Evolutionary conservation across 1,140 invertebrate genomes (phyloP), one percentile per base, ranked within the genome.

Genomic region (Ceratina calcarata): DNA sequence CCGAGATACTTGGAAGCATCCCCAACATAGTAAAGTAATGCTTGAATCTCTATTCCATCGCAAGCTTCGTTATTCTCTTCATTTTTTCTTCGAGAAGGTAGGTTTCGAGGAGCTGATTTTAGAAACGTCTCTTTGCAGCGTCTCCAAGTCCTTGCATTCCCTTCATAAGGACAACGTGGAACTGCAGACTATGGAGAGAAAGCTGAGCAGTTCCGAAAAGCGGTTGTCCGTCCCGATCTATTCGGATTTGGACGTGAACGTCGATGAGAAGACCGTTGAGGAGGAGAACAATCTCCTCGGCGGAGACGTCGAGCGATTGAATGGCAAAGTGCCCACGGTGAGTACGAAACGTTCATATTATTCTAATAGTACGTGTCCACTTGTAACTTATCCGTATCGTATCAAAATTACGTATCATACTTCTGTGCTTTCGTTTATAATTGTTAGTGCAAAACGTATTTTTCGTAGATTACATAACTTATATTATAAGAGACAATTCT

Each of bases 1-100:
- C 95, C 27, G 95, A 97, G 15, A 94, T 96, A 49, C 93, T 94
- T 79, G 94, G 94, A 70, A 95, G 94, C 87, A 94, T 91, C 69
- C 94, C 94, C 24, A 94, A 95, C 88, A 91, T 96, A 86, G 87
- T 90, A 24, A 91, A 90, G 90, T 92, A 90, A 86, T 75, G 37
- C 18, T 69, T n/a, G 55, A 57, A 57, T 57, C 7, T 55, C 53
- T 55, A 55, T 15, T 55, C 53, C 12, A 55, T 10, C 53, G 12
- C 53, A 2, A 55, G 4, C 4, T 2, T 32, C 27, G 4, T 4
- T 32, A 2, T 32, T 4, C 27, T 32, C 27, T 1, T 4, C 27
- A 4, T 32, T 32, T 32, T 32, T 4, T 32, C 4, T 32, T 32
- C 27, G 27, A 32, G 27, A 4, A 32, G 27, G 27, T 32, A 32